These are phyloP conservation scores for Gibbula magus DNA, from an alignment of 2,888 invertebrate genomes.

Conservation along the genomic window DNA sequence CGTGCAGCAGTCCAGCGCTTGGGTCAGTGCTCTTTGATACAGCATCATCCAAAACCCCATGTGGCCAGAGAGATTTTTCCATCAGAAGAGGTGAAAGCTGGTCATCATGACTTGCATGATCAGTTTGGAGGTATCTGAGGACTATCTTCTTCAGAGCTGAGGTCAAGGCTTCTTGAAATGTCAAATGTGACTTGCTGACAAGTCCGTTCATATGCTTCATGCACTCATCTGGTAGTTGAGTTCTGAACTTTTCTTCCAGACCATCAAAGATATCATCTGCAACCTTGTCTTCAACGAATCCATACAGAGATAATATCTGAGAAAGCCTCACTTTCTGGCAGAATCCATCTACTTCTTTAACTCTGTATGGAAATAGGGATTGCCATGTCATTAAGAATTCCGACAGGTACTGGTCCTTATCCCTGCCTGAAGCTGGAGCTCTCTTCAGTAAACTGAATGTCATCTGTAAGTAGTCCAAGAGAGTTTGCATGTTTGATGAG, in stretches of 20 bases:
- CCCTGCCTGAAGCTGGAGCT: not conserved
- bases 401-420: not conserved
- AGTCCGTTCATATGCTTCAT: not conserved
- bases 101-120: not conserved
- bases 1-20: not conserved
- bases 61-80: constrained; percentile 47
- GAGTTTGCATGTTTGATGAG: not conserved
- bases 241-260: constrained; percentile 37
- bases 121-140: not conserved
- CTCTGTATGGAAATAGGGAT: not conserved
- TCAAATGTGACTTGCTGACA: not conserved
- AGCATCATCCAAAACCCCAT: constrained; percentile 14
- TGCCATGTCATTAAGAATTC: constrained; percentile 3
- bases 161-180: not conserved
- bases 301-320: constrained; percentile 17
- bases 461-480: constrained; percentile 20
- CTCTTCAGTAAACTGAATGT: not conserved
- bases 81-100: constrained; percentile 23
- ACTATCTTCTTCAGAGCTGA: constrained; percentile 1
- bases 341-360: not conserved
- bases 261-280: constrained; percentile 38
- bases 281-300: not conserved
- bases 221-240: constrained; percentile 31
- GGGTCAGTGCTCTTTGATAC: not conserved
- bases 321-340: not conserved